Evolutionary conservation across 2,888 invertebrate species (phyloP), one percentile per base, ranked within the genome.

Genomic region (Cryptocephalus primarius): DNA sequence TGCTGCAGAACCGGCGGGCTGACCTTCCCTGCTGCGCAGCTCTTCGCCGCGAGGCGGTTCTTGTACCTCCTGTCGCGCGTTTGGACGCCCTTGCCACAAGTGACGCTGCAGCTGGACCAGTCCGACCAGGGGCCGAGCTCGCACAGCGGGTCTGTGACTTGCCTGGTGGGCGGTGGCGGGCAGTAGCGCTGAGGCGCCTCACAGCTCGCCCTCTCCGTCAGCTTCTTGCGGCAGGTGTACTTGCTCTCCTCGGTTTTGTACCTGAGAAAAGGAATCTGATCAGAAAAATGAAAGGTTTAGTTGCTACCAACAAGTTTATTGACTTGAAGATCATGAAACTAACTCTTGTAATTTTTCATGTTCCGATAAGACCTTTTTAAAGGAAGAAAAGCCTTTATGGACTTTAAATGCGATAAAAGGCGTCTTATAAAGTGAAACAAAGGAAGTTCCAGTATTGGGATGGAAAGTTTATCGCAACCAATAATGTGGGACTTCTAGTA

Each of bases 71-170:
- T 72, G 9, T 80, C 77, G 46, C 88, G 77, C 0, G 82, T 81
- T 50, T 84, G 80, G n/a, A 78, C 76, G 0, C 88, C 83, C 42
- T 71, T 72, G 3, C 84, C 84, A 61, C 85, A 85, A 1, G 78
- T 79, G 33, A 79, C 82, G 6, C 84, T 84, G 65, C 90, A 90
- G 31, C 81, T 76, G 0, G 86, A 84, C 88, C 88, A 90, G 33
- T 75, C 76, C 1, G 81, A 78, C 88, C 89, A 91, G 12, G 76
- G 72, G 0, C 85, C 80, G 45, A 88, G 71, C 0, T 81, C 83
- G 61, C 88, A 88, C 50, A 79, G 68, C 0, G 74, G 72, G 57
- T 73, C 72, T n/a, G 68, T 61, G 65, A 74, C n/a, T 70, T 60
- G 53, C 36, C 54, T 53, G 69, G 10, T 63, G 54, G 60, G 59